These are phyloP conservation scores for Paramisgurnus dabryanus DNA, from an alignment of 2,113 vertebrate species.

Conservation along the genomic window DNA sequence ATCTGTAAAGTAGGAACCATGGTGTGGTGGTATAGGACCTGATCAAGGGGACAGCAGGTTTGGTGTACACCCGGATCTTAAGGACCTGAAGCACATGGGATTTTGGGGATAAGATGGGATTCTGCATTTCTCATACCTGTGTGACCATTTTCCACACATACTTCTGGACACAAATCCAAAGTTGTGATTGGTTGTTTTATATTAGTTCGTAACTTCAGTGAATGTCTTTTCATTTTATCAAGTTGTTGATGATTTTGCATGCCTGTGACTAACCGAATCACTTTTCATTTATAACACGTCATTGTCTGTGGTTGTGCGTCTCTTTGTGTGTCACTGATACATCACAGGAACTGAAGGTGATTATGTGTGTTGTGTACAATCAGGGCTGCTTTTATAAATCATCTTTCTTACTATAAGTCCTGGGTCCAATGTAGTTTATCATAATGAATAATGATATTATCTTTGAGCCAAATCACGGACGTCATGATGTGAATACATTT, in stretches of 20 bases:
- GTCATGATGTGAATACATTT: background rate
- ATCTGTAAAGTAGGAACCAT: no score
- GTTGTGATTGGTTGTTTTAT: background rate
- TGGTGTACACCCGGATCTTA: no score
- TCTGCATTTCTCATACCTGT: no score
- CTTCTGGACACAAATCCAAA: background rate
- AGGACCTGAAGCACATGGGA: no score
- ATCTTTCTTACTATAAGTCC: conserved; percentile 11
- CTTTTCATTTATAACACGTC: conserved; percentile 17
- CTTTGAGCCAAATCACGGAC: no score
- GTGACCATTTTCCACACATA: no score
- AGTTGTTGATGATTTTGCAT: conserved; percentile 34
- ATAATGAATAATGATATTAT: no score
- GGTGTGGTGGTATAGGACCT: no score
- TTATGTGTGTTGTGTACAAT: conserved; percentile 64
- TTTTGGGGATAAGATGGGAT: no score
- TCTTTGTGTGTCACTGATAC: conserved; percentile 70
- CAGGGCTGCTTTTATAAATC: background rate
- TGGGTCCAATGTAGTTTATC: conserved; percentile 27
- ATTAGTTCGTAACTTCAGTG: background rate
- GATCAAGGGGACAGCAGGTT: no score
- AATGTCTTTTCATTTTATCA: background rate
- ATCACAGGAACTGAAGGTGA: conserved; percentile 88
- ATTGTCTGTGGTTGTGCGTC: conserved; percentile 44
- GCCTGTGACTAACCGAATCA: conserved; percentile 21